Base-by-base conservation (phyloP, 2,797 vertebrate genomes). In the Mormyrus proboscirostris region DNA sequence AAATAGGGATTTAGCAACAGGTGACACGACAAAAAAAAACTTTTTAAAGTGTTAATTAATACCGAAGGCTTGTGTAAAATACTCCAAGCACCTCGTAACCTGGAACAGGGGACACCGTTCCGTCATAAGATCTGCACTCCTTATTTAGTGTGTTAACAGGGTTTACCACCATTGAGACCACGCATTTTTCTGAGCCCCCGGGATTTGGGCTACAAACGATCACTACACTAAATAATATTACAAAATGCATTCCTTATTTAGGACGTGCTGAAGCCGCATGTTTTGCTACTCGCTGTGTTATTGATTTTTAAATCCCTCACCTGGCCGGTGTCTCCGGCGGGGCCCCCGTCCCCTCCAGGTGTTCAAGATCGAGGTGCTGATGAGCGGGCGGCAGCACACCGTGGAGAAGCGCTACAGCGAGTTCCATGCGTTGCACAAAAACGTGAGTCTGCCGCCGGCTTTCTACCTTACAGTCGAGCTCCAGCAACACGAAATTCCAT, bases 371-470 rank as follows among this genome's bases (percentile, higher is more conserved):
- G 98, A 99, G 69, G 98, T 99, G 89, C 92, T 99, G 91, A 97
- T 97, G 96, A 99, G 94, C 76, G 98, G 98, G 92, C 95, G 99
- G 92, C 98, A 97, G 86, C 98, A 99, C 92, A 95, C 96, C 88
- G 96, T 99, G 62, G 98, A 99, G 95, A 99, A 99, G 93, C 97
- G 99, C 88, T 99, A 99, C 94, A 99, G 99, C 89, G 98, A 99
- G 94, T 99, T 99, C 93, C 98, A 99, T 92, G 93, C 98, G 25
- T 95, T 99, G 91, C 98, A 99, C 95, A 99, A 99, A 96, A 98
- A 98, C 97, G 99, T 99, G 96, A 95, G 92, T 82, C 69, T 69
- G 25, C 22, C 6, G 12, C 50, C 69, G 16, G 5, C 3, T 69
- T 25, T 69, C 62, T 69, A 22, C 33, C 16, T 79, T 19, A 44